Evolutionary conservation across 2,113 vertebrate genomes (phyloP).

Genomic region (Eublepharis macularius): DNA sequence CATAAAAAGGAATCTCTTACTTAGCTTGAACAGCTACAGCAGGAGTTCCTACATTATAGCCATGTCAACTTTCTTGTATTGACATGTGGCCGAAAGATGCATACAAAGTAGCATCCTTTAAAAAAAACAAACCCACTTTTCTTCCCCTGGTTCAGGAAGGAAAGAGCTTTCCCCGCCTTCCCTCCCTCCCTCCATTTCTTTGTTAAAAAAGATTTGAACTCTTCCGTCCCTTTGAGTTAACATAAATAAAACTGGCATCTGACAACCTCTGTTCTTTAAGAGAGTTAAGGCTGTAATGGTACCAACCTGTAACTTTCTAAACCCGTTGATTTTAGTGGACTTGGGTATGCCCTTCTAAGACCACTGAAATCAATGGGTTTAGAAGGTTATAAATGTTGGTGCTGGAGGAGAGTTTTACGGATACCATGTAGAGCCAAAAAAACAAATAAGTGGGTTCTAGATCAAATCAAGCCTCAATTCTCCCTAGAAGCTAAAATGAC

Average conservation of each 20-base stretch:
- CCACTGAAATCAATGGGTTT: too few relatives aligned
- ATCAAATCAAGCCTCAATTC: too few relatives aligned
- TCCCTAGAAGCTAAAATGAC: too few relatives aligned
- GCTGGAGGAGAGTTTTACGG: too few relatives aligned
- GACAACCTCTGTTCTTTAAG: background rate
- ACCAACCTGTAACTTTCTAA: too few relatives aligned
- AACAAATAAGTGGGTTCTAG: too few relatives aligned
- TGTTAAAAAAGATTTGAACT: background rate
- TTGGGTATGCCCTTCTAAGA: too few relatives aligned
- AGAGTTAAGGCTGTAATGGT: background rate
- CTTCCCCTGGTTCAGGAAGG: constrained; percentile 9
- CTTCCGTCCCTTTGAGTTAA: background rate
- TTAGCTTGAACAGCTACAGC: constrained; percentile 34
- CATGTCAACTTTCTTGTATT: constrained; percentile 21
- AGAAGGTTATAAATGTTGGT: too few relatives aligned
- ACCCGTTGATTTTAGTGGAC: too few relatives aligned
- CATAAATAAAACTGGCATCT: background rate
- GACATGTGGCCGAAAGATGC: constrained; percentile 37
- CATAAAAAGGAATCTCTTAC: background rate
- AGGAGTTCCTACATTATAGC: background rate
- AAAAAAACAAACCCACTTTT: background rate
- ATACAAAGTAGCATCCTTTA: background rate
- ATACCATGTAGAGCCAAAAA: too few relatives aligned
- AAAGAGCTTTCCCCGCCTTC: background rate
- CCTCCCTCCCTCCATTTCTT: background rate